Evolutionary conservation across 1,140 invertebrate species (phyloP).

Genomic region (Eumaeus atala): DNA sequence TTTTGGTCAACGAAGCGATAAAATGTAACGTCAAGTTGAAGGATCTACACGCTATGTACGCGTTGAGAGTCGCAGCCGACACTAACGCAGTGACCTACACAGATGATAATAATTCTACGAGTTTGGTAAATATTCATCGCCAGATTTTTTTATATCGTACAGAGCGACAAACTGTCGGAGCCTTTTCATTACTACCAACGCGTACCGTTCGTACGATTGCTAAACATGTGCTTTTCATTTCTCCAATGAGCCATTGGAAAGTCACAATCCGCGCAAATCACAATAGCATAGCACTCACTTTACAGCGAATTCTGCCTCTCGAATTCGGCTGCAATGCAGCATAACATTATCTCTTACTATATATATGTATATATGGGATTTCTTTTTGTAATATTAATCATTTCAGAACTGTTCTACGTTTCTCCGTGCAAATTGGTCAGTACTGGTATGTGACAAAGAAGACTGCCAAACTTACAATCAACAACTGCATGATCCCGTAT

Average conservation of each 20-base stretch:
- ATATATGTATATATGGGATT: no score
- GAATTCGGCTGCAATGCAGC: no score
- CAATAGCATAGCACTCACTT: no score
- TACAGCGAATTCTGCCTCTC: no score
- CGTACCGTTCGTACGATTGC: no score
- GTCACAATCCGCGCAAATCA: no score
- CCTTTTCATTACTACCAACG: no score
- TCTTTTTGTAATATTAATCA: no score
- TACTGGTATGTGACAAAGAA: conserved; percentile 33
- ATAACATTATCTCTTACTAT: no score
- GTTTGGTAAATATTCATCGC: conserved; percentile 32
- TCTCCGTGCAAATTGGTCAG: conserved; percentile 49
- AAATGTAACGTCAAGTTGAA: conserved; percentile 49
- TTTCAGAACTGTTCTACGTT: conserved; percentile 54
- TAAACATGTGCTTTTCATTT: no score
- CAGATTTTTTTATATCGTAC: neutral
- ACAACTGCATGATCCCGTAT: conserved; percentile 39
- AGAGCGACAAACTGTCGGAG: no score
- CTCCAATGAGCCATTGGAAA: no score
- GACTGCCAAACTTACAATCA: conserved; percentile 40
- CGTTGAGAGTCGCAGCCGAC: conserved; percentile 33
- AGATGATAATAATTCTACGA: conserved; percentile 30
- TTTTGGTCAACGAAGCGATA: conserved; percentile 48
- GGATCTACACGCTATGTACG: conserved; percentile 52
- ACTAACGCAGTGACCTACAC: conserved; percentile 35